Evolutionary conservation across 2,888 invertebrate genomes (phyloP), one percentile per base, ranked within the genome.

Genomic region (Acronicta aceris): DNA sequence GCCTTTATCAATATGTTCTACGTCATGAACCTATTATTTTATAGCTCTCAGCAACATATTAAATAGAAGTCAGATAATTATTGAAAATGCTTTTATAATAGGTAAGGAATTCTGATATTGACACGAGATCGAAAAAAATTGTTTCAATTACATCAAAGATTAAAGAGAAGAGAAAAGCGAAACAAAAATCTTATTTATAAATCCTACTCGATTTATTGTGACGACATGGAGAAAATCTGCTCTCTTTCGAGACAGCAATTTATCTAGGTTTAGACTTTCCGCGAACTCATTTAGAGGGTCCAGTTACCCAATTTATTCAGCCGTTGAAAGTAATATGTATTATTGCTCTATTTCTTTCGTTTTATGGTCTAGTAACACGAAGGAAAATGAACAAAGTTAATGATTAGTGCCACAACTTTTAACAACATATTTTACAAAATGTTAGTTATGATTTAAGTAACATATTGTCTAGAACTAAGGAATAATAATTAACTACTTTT

Each of bases 241-340:
- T 17, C 2, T 40, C 47, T 47, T 33, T 21, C 21, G 16, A 50
- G 27, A 51, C 21, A 15, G 27, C 40, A 49, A 58, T 69, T 56
- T 56, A 40, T 54, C 17, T 56, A 21, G 17, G 40, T 53, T 58
- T 53, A 42, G 47, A 46, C 43, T 55, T 56, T 54, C 41, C 15
- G 36, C 25, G 42, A 58, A 69, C 57, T 58, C 27, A 17, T 48
- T 62, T 57, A n/a, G 38, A 65, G 27, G 50, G 42, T 57, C 40
- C 25, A 53, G 40, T 61, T 51, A 45, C 25, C 41, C 38, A 43
- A 61, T 65, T 57, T 59, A 47, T 41, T 41, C 33, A 53, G 42
- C 43, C 47, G 30, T 45, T 54, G 47, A 54, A 48, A 43, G 16
- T 48, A 57, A 55, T 54, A 51, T 43, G 10, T 42, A 51, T 25